phyloP scores from a whole-genome alignment of 2,888 invertebrate species.

The Drosophila barbarae region DNA sequence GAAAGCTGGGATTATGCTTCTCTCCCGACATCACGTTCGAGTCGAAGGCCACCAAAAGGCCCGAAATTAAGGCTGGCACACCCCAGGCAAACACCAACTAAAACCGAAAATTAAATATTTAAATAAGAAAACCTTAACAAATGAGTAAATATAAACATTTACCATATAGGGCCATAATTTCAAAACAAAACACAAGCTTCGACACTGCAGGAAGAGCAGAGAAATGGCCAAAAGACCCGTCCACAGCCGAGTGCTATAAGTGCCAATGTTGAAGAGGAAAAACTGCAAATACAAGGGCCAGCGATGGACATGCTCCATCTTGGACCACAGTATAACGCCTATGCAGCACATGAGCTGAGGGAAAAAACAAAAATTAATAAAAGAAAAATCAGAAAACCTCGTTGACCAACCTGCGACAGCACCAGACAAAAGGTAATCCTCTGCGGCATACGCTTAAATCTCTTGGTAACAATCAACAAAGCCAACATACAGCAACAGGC shows the following conservation, averaged over 20 bases:
- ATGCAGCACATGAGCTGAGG: conserved; percentile 84
- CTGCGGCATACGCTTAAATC: conserved; percentile 89
- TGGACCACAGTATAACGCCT: conserved; percentile 88
- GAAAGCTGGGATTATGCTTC: conserved; percentile 87
- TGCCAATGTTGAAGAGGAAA: conserved; percentile 86
- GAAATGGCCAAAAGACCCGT: conserved; percentile 90
- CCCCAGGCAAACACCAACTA: conserved; percentile 83
- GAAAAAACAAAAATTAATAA: conserved; percentile 43
- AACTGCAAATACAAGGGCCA: conserved; percentile 88
- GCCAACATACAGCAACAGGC: conserved; percentile 89
- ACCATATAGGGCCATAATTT: conserved; percentile 87
- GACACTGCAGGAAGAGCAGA: conserved; percentile 89
- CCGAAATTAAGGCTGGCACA: conserved; percentile 85
- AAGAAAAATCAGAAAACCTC: fast-evolving
- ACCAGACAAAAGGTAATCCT: conserved; percentile 89
- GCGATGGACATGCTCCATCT: conserved; percentile 81
- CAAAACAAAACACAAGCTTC: conserved; percentile 90
- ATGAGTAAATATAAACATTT: neutral
- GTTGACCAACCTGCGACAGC: conserved; percentile 86
- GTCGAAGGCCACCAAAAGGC: conserved; percentile 83
- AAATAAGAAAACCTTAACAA: neutral
- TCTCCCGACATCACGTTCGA: conserved; percentile 81
- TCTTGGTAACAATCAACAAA: conserved; percentile 87
- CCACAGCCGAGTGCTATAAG: conserved; percentile 91
- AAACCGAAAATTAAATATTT: conserved; percentile 43